These are phyloP conservation scores for Drosophila melanogaster DNA, from an alignment of 1,140 invertebrate species.

Conservation along the genomic window DNA sequence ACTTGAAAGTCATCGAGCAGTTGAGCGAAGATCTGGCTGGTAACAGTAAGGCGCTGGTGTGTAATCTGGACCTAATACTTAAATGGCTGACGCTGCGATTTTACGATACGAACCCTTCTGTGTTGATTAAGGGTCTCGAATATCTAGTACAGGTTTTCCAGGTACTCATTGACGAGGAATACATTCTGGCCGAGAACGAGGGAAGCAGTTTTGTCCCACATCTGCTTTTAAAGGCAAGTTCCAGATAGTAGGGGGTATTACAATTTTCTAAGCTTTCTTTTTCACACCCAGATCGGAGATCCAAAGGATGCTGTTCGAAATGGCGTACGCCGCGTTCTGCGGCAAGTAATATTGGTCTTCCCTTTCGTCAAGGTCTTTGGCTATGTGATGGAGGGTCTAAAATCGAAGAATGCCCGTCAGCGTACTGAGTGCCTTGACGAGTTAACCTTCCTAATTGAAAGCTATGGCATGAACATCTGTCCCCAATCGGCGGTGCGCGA, in stretches of 20 bases:
- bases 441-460: conserved; percentile 93
- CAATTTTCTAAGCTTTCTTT: conserved; percentile 2
- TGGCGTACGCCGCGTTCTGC: conserved; percentile 93
- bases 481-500: conserved; percentile 93
- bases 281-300: conserved; percentile 92
- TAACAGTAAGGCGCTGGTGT: conserved; percentile 91
- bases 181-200: conserved; percentile 95
- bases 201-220: conserved; percentile 97
- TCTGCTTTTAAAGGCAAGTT: conserved; percentile 92
- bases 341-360: conserved; percentile 93
- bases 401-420: conserved; percentile 98
- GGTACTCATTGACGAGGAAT: conserved; percentile 91
- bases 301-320: conserved; percentile 97
- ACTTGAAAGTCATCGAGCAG: conserved; percentile 97
- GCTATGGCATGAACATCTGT: conserved; percentile 93
- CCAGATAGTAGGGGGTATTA: too few relatives aligned
- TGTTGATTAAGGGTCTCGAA: conserved; percentile 96
- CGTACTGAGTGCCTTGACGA: conserved; percentile 98
- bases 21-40: conserved; percentile 92
- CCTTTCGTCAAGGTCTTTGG: conserved; percentile 95
- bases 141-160: conserved; percentile 94
- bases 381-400: conserved; percentile 96
- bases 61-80: conserved; percentile 97
- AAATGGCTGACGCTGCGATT: conserved; percentile 98
- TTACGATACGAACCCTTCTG: conserved; percentile 99